Conservation (phyloP, 30 jellyfish, hydroid and myxozoan genomes). For the Nemopilema nomurai region DNA sequence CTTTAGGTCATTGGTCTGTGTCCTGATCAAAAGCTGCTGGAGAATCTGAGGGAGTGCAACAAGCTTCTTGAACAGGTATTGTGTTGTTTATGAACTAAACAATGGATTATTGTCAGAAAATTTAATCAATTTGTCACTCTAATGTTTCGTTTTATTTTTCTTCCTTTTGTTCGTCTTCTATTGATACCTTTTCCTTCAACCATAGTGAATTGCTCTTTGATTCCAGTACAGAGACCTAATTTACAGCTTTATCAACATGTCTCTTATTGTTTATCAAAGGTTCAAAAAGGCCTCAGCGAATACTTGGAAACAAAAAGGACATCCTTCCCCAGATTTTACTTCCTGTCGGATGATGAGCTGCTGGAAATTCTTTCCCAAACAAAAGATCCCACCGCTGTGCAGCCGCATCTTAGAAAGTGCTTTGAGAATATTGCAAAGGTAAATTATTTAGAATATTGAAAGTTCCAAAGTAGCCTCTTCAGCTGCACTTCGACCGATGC, state of each 20-base stretch:
- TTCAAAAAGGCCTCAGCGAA: constrained; percentile 97
- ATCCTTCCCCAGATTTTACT: constrained; percentile 92
- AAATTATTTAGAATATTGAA: no score
- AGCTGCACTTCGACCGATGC: no score
- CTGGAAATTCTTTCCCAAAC: constrained; percentile 96
- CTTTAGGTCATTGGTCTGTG: constrained; percentile 76
- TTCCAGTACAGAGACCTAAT: no score
- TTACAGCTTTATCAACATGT: no score
- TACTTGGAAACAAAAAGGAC: constrained; percentile 95
- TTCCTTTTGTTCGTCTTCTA: not conserved
- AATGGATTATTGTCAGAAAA: no score
- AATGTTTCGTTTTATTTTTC: not conserved
- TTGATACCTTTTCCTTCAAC: not conserved
- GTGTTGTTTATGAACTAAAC: not conserved
- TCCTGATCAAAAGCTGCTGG: constrained; percentile 92
- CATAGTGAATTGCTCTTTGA: no score
- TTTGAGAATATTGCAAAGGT: constrained; percentile 96
- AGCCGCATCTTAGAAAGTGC: constrained; percentile 96
- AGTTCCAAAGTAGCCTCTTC: no score
- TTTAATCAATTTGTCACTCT: not conserved
- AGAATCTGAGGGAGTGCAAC: constrained; percentile 90
- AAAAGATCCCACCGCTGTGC: constrained; percentile 98
- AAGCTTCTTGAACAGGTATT: constrained; percentile 92
- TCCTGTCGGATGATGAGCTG: constrained; percentile 93
- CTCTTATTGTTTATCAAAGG: no score